Evolutionary conservation across 2,797 vertebrate species (phyloP).

Genomic region (Netta rufina): DNA sequence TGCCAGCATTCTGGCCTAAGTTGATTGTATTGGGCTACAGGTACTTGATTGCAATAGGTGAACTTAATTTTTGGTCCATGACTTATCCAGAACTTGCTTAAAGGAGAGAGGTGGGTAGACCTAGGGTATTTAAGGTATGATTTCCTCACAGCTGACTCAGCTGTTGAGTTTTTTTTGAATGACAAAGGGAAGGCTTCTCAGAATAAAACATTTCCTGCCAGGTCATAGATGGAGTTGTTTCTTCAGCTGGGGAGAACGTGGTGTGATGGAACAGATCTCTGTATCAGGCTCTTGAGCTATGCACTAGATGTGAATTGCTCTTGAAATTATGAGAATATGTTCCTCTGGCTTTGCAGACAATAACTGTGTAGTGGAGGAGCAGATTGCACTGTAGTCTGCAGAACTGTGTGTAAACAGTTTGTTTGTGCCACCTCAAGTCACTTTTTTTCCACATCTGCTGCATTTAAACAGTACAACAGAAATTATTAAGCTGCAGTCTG

Average conservation of each 20-base stretch:
- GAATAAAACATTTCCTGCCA: fast-evolving
- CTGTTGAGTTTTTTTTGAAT: background rate
- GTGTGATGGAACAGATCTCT: background rate
- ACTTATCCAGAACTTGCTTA: background rate
- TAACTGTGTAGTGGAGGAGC: background rate
- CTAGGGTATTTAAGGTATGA: background rate
- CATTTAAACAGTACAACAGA: background rate
- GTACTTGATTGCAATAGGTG: background rate
- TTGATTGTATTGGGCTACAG: background rate
- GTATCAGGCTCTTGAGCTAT: background rate
- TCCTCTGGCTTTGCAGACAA: background rate
- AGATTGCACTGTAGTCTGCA: background rate
- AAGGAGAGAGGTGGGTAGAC: background rate
- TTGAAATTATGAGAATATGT: background rate
- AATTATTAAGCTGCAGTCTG: background rate
- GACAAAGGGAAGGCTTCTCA: background rate
- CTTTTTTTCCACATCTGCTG: background rate
- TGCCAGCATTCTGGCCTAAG: background rate
- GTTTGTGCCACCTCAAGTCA: background rate
- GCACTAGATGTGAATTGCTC: background rate
- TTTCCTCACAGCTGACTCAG: background rate
- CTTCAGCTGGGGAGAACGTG: background rate
- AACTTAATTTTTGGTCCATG: background rate
- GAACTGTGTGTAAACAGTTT: background rate
- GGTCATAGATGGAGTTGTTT: background rate